Base-by-base conservation (phyloP, 2,113 vertebrate genomes). In the Xenotilapia flavipinnis region DNA sequence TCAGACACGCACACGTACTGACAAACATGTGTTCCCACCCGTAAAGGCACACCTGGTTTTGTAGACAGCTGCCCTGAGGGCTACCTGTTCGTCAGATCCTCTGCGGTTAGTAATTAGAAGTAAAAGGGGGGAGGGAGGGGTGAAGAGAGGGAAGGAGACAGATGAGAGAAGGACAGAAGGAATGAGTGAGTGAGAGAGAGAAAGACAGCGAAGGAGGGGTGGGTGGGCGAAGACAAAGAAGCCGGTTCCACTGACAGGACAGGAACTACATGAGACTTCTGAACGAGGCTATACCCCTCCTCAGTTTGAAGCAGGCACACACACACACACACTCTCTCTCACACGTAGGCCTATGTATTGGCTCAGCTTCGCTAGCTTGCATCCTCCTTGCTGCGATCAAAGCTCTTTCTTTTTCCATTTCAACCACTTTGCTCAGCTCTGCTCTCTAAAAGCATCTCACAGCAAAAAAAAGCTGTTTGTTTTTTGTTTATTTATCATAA, bases 1-100 rank as follows among this genome's bases (percentile, higher is more conserved):
- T 75, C 21, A 83, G 14, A 75, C 80, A 90, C 49, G 54, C 65
- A 89, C 54, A 19, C 33, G 70, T 36, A 80, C 88, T 87, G 79
- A 92, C 54, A 11, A 75, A 86, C 55, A 88, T 80, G 77, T 47
- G 80, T 83, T 86, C 56, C 70, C 81, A 70, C 80, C 84, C 58
- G 90, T 58, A 65, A 77, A 90, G 80, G 91, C 90, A 95, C 96
- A 96, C 96, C 96, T 96, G 96, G 92, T 95, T 96, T 90, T 90
- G 83, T 81, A 95, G 94, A 95, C 92, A 87, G 92, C 80, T 87
- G 91, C 93, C 94, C 88, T 84, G 2, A 86, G 95, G 94, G 93
- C 91, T 96, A 94, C 93, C 95, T 93, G 94, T 92, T 92, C 77
- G 88, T 95, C 94, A 95, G 94, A 96, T 94, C 91, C 91, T 89